phyloP scores from a whole-genome alignment of 2,113 vertebrate species.

The Sminthopsis crassicaudata region DNA sequence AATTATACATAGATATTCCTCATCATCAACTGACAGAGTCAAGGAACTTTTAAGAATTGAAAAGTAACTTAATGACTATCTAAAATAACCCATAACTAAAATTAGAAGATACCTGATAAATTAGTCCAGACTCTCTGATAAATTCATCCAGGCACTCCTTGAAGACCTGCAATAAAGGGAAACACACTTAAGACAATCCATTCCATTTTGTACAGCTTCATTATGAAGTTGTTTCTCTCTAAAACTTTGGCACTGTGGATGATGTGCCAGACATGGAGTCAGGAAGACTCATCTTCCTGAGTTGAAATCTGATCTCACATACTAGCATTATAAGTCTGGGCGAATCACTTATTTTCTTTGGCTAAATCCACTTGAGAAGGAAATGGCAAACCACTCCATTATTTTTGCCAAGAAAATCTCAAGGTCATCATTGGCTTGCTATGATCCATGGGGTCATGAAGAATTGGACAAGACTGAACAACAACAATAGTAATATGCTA shows the following conservation, averaged over 20 bases:
- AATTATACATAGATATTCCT: not conserved
- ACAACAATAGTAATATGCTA: too few relatives aligned
- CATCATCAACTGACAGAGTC: not conserved
- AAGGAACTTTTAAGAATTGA: not conserved
- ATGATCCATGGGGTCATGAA: too few relatives aligned
- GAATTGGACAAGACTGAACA: too few relatives aligned
- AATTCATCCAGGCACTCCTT: not conserved
- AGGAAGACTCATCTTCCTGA: not conserved
- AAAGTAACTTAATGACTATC: not conserved
- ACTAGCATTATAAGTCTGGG: not conserved
- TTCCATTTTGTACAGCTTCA: not conserved
- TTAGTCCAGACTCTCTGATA: too few relatives aligned
- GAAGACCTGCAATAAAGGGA: not conserved
- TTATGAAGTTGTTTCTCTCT: not conserved
- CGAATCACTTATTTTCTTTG: not conserved
- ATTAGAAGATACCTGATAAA: not conserved
- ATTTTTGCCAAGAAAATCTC: not conserved
- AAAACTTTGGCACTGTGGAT: not conserved
- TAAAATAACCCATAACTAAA: not conserved
- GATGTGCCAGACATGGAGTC: not conserved
- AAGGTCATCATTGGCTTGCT: not conserved
- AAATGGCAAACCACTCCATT: not conserved
- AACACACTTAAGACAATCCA: not conserved
- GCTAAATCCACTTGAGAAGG: not conserved
- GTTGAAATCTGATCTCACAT: not conserved